These are phyloP conservation scores for Zosterops japonicus DNA, from an alignment of 2,113 vertebrate species.

Conservation along the genomic window DNA sequence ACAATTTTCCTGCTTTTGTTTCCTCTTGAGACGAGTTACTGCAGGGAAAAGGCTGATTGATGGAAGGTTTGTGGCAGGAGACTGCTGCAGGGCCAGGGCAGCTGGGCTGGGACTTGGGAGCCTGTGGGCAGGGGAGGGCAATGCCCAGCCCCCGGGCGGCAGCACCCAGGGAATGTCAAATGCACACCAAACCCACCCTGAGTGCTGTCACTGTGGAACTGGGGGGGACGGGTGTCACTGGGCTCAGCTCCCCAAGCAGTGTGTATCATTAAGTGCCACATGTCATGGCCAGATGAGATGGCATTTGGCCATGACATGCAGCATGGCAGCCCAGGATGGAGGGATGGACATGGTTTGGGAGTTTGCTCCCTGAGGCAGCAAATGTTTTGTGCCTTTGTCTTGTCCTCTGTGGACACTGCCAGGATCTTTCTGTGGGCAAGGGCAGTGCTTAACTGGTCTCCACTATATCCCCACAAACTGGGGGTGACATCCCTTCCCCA, in stretches of 20 bases:
- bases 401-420: neutral
- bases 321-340: rapidly evolving
- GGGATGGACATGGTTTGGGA: neutral
- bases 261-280: neutral
- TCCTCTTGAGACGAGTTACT: neutral
- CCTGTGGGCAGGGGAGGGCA: neutral
- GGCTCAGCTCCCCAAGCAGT: neutral
- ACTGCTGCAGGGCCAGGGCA: neutral
- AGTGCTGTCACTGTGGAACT: neutral
- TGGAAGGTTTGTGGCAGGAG: neutral
- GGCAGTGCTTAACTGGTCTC: neutral
- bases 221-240: rapidly evolving
- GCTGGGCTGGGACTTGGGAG: neutral
- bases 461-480: neutral
- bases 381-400: neutral
- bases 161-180: neutral
- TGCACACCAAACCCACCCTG: neutral
- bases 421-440: neutral
- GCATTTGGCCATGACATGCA: neutral
- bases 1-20: neutral
- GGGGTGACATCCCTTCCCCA: neutral
- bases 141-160: neutral
- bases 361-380: neutral
- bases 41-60: neutral
- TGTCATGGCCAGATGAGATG: neutral